These are phyloP conservation scores for Acanthurus leucopareius DNA, from an alignment of 2,797 vertebrate species.

Conservation along the genomic window DNA sequence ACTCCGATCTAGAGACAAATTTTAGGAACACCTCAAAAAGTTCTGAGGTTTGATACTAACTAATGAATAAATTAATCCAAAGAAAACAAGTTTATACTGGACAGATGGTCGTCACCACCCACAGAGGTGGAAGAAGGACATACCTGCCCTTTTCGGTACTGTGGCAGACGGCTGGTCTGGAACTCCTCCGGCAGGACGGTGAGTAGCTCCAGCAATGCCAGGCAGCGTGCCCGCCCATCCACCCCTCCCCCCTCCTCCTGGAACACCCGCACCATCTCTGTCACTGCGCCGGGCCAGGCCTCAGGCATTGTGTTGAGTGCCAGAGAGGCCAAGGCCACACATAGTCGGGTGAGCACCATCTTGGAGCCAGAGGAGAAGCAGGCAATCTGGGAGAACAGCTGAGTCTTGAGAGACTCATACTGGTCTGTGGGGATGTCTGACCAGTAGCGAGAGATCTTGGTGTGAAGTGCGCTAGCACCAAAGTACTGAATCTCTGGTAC, in stretches of 20 bases:
- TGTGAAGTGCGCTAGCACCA: conserved; percentile 97
- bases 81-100: background rate
- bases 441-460: conserved; percentile 99
- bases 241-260: conserved; percentile 95
- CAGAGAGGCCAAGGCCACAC: conserved; percentile 96
- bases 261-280: conserved; percentile 98
- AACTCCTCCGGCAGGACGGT: conserved; percentile 99
- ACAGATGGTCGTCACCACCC: background rate
- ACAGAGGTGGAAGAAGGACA: conserved; percentile 47
- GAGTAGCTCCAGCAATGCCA: conserved; percentile 96
- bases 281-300: conserved; percentile 95
- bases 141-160: conserved; percentile 96
- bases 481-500: conserved; percentile 99
- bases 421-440: conserved; percentile 97
- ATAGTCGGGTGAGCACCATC: conserved; percentile 97
- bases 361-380: conserved; percentile 96
- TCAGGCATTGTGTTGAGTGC: conserved; percentile 99
- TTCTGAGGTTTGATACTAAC: background rate
- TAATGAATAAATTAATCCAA: background rate
- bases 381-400: conserved; percentile 97
- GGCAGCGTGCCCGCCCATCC: conserved; percentile 94
- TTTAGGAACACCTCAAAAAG: background rate
- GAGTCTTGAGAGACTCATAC: conserved; percentile 95
- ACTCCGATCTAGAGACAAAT: background rate
- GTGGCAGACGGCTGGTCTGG: conserved; percentile 97